Evolutionary conservation across 2,797 vertebrate species (phyloP).

Genomic region (Catamblyrhynchus diadema): DNA sequence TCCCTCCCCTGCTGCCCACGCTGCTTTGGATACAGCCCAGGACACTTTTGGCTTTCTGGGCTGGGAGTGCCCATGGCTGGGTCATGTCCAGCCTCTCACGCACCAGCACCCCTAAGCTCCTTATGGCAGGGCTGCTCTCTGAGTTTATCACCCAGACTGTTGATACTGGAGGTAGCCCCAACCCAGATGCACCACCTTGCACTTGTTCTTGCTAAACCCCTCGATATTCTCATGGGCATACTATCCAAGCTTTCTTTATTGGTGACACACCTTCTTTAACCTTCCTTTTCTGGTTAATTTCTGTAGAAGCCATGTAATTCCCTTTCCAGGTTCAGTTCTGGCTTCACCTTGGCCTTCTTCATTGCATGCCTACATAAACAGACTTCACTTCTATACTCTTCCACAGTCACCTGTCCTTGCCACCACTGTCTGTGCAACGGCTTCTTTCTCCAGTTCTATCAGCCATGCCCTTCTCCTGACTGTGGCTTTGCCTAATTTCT

Average conservation of each 20-base stretch:
- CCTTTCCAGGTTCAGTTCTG: neutral
- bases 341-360: neutral
- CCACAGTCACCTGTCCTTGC: neutral
- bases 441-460: neutral
- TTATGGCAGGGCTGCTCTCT: neutral
- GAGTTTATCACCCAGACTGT: neutral
- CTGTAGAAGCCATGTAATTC: neutral
- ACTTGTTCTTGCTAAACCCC: neutral
- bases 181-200: neutral
- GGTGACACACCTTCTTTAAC: neutral
- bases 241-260: neutral
- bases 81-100: neutral
- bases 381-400: neutral
- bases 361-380: neutral
- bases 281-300: neutral
- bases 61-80: fast-evolving
- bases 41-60: fast-evolving
- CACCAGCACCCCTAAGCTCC: fast-evolving
- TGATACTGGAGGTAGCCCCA: neutral
- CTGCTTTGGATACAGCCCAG: neutral
- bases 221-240: neutral
- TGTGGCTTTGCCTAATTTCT: neutral
- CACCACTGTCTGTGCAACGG: neutral
- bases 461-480: neutral
- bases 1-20: neutral